Base-by-base conservation (phyloP, 2,797 vertebrate species). In the Characodon lateralis region DNA sequence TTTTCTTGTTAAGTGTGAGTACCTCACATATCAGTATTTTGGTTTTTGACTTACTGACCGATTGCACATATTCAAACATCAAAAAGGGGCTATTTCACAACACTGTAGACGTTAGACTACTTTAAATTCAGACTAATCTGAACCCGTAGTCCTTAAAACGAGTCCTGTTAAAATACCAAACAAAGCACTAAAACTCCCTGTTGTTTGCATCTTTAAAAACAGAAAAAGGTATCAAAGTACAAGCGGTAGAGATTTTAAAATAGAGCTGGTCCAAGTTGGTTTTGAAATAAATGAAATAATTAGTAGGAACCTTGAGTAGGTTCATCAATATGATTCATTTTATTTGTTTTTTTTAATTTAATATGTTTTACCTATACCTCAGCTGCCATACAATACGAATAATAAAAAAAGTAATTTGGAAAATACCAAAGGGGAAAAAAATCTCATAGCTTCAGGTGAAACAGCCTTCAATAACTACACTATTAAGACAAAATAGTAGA, bases 391-490 rank as follows among this genome's bases (percentile, higher is more conserved):
- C 12, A 46, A 46, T 46, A 14, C 13, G 24, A 26, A 69, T 69
- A 46, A 69, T 69, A 22, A 51, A 14, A 51, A 51, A 65, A 48
- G 22, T 43, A 46, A 70, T 26, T 46, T 48, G 18, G n/a, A 48
- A 68, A 43, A 68, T 48, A 18, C 43, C 12, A 48, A 24, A 43
- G 22, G 20, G 14, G 14, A 26, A 46, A 69, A 69, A 18, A 16
- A 71, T 76, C 61, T 86, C 71, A 78, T 80, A 9, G 70, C 82
- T 84, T 69, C 85, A 79, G 83, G 81, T 76, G 78, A 82, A 90
- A 86, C 39, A 65, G 79, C 78, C 51, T 46, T 80, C 82, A 89
- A 88, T 77, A 90, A 86, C 70, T 83, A 82, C 51, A 26, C 59
- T 43, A 83, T 89, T 90, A 85, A 82, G 69, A 69, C 55, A 74